Conservation (phyloP, 2,797 vertebrate species). For the Bryconaethiops microstoma region DNA sequence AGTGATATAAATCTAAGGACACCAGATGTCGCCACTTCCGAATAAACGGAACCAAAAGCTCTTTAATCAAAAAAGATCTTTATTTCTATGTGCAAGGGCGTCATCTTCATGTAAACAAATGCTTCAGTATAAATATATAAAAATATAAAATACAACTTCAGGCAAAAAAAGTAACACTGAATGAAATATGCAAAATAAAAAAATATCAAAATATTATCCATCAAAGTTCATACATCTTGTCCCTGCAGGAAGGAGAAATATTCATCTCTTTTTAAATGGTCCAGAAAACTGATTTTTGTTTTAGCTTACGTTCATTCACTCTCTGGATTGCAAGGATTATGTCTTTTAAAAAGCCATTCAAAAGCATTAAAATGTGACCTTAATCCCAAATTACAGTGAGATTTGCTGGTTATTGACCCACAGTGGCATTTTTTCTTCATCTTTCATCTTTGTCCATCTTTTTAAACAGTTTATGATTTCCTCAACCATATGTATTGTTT, state of each 20-base stretch:
- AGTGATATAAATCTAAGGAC: conserved; percentile 34
- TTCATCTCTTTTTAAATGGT: neutral
- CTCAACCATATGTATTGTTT: conserved; percentile 2
- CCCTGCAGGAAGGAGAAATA: conserved; percentile 2
- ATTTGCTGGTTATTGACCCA: neutral
- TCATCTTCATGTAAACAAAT: conserved; percentile 59
- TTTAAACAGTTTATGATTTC: neutral
- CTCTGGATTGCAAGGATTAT: conserved; percentile 14
- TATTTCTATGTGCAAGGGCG: conserved; percentile 50
- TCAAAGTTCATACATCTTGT: conserved; percentile 42
- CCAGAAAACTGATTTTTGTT: conserved; percentile 4
- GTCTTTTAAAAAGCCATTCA: conserved; percentile 16
- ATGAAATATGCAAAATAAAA: conserved; percentile 42
- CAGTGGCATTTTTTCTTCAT: conserved; percentile 13
- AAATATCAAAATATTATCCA: conserved; percentile 9
- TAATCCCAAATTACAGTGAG: conserved; percentile 8
- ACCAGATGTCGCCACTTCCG: conserved; percentile 60
- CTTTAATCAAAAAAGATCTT: conserved; percentile 3
- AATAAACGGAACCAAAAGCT: conserved; percentile 1
- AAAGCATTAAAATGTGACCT: conserved; percentile 2
- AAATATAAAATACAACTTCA: conserved; percentile 63
- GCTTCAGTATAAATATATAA: conserved; percentile 52
- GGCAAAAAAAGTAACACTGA: conserved; percentile 58
- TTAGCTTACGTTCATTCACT: conserved; percentile 29
- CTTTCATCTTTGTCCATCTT: neutral